phyloP scores from a whole-genome alignment of 2,797 vertebrate species.

The Aselliscus stoliczkanus region DNA sequence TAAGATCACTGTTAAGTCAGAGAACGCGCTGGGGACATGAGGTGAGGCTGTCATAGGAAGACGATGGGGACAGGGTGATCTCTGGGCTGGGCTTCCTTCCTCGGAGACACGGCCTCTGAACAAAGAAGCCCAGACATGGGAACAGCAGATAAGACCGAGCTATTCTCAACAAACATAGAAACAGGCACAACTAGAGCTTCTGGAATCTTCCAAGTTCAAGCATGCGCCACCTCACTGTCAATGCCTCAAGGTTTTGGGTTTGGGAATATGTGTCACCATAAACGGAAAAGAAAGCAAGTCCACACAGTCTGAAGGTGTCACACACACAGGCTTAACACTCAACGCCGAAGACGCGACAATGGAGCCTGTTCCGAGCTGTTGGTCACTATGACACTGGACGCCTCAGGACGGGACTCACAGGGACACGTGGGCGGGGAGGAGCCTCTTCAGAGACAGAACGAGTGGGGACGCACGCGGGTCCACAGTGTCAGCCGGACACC shows the following conservation, averaged over 20 bases:
- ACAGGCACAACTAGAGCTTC: not conserved
- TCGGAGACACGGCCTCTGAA: not conserved
- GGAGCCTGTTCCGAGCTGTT: accelerated
- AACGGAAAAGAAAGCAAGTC: not conserved
- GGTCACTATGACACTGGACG: accelerated
- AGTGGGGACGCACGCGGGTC: not conserved
- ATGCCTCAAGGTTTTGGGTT: accelerated
- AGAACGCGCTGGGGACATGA: no score
- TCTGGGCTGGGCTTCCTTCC: not conserved
- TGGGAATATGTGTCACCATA: not conserved
- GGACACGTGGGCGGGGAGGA: accelerated
- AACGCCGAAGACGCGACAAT: accelerated
- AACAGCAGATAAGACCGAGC: not conserved
- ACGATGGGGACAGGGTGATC: accelerated
- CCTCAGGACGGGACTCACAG: not conserved
- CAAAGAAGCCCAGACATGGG: not conserved
- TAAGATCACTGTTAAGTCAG: not conserved
- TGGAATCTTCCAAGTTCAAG: not conserved
- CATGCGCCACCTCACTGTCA: accelerated
- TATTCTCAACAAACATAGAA: not conserved
- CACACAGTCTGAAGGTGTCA: not conserved
- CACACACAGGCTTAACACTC: not conserved
- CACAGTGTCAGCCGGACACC: accelerated
- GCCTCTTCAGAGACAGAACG: no score
- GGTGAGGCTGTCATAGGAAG: not conserved